Conservation (phyloP, 2,888 invertebrate species). For the Melieria crassipennis region DNA sequence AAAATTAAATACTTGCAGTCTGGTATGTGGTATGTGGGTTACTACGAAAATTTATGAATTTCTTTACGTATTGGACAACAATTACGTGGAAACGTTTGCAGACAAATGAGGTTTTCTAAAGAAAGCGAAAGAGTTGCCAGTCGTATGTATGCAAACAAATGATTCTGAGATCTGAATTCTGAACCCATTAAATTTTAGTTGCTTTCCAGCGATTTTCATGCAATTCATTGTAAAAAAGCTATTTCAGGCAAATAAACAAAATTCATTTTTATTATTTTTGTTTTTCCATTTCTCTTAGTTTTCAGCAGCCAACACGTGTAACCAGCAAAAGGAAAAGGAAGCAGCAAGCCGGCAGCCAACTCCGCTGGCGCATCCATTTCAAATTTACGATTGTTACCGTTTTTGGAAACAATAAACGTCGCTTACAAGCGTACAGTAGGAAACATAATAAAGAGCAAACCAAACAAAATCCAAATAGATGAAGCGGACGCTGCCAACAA, state of each 20-base stretch:
- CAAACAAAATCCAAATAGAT: neutral
- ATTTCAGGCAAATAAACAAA: neutral
- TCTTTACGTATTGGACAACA: too few relatives aligned
- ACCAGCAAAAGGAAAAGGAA: neutral
- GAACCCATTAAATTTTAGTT: too few relatives aligned
- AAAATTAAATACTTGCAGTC: too few relatives aligned
- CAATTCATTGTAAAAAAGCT: conserved; percentile 1
- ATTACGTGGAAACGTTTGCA: too few relatives aligned
- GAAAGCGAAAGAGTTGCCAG: too few relatives aligned
- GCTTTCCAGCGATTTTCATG: neutral
- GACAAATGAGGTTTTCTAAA: too few relatives aligned
- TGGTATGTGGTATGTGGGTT: too few relatives aligned
- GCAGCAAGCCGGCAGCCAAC: neutral
- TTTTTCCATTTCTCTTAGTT: conserved; percentile 4
- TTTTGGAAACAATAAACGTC: neutral
- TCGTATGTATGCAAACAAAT: too few relatives aligned
- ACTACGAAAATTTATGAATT: too few relatives aligned
- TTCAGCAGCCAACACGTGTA: conserved; percentile 19
- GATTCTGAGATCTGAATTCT: too few relatives aligned
- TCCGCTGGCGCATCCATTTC: conserved; percentile 2
- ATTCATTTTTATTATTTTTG: conserved; percentile 8
- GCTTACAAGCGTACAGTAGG: neutral
- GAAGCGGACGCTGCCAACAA: neutral
- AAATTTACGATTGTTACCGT: conserved; percentile 11
- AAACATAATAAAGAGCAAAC: neutral